Base-by-base conservation (phyloP, 1,140 invertebrate genomes). In the Drosophila oshimai region DNA sequence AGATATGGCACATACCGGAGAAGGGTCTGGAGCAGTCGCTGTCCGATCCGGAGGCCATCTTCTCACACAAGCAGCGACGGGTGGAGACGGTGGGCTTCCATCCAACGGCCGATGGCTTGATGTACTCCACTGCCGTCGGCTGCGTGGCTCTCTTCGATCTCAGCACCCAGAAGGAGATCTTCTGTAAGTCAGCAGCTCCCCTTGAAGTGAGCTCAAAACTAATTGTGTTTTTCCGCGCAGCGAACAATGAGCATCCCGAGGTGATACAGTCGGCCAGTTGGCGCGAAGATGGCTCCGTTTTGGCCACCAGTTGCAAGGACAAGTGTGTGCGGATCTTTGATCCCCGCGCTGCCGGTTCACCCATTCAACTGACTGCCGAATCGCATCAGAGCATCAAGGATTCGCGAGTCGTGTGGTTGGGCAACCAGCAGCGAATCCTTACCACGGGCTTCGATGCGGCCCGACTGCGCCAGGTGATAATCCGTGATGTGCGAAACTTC, bases 371-470 rank as follows among this genome's bases (percentile, higher is more conserved):
- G 64, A 92, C 93, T 1, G 93, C 94, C 1, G 94, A 94, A 51
- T 96, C 96, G 83, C 96, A 97, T 91, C 95, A 95, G 89, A 96
- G 95, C 81, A 96, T 97, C 42, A 98, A 97, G 91, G 98, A 98
- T 89, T 98, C 97, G 0, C 92, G 97, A 51, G 93, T 98, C 1
- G 94, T 97, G 0, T 99, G 97, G 96, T 91, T 98, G 0, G 97
- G 96, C 12, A 95, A 96, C 71, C 94, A 94, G 54, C 94, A 96
- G 29, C 93, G 94, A 70, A 94, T 99, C 60, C 88, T 98, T 0
- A 97, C 97, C 3, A 97, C 97, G 54, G 95, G 95, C 34, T 95
- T 95, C 68, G 95, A 96, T 90, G 91, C 95, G 12, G 94, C 94
- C 37, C 94, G 96, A 73, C 92, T 96, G 26, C 93, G 97, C 69